Percentiles rank a stretch among this genome's conserved stretches.
phyloP scores from a whole-genome alignment of 2,797 vertebrate species.

The Onychomys torridus region DNA sequence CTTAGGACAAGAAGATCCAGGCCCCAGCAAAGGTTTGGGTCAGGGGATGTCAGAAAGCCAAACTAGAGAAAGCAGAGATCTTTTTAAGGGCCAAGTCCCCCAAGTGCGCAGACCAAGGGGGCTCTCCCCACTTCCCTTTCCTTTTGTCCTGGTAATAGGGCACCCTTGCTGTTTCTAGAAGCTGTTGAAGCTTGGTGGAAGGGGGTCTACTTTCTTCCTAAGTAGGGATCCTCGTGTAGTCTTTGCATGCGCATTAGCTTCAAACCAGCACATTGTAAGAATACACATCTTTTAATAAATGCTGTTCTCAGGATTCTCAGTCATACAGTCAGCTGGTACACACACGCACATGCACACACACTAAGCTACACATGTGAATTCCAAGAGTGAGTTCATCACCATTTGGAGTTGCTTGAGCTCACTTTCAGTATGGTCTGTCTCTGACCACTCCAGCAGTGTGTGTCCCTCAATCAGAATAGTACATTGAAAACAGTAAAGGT shows the following conservation, averaged over 20 bases:
- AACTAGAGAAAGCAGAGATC: conserved; percentile 5
- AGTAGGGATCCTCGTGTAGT: neutral
- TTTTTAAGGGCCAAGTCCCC: neutral
- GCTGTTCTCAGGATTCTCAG: neutral
- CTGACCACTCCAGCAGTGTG: accelerated
- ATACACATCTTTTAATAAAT: neutral
- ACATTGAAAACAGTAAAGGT: neutral
- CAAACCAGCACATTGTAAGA: neutral
- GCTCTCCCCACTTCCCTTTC: accelerated
- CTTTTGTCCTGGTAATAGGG: accelerated
- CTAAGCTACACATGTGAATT: neutral
- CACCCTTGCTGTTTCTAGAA: neutral
- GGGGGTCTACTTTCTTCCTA: neutral
- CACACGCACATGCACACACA: neutral
- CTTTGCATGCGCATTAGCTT: neutral
- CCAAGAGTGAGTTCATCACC: neutral
- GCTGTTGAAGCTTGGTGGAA: neutral
- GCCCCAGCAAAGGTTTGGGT: neutral
- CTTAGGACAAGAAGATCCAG: neutral
- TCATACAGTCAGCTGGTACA: neutral
- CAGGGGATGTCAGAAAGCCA: neutral
- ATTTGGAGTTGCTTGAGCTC: neutral
- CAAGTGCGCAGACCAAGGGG: neutral
- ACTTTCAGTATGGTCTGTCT: neutral
- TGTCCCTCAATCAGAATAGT: neutral